Percentiles rank a stretch among this genome's conserved stretches.
Conservation (phyloP, 2,888 invertebrate genomes). For the Calameuta idolon region DNA sequence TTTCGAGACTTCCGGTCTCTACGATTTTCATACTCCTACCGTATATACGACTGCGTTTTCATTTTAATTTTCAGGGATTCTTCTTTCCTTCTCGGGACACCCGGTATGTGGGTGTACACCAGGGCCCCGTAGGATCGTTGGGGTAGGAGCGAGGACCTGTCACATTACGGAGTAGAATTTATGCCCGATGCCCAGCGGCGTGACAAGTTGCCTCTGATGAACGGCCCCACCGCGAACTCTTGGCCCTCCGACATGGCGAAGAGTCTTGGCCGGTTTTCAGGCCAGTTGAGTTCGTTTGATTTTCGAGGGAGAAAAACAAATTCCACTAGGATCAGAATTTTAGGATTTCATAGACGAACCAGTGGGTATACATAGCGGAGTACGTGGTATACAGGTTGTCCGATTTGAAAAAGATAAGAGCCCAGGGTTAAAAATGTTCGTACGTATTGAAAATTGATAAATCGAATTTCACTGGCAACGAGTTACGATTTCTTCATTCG, state of each 20-base stretch:
- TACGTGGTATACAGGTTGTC: no score
- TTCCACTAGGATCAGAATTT: background rate
- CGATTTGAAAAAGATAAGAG: no score
- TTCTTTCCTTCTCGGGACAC: constrained; percentile 40
- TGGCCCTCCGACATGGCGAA: constrained; percentile 53
- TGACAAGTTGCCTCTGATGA: constrained; percentile 67
- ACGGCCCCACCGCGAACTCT: constrained; percentile 65
- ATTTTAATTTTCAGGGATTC: background rate
- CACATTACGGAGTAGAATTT: constrained; percentile 66
- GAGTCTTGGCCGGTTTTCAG: background rate
- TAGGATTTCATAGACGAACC: background rate
- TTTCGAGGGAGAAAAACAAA: background rate
- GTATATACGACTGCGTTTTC: background rate
- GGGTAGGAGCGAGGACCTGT: constrained; percentile 60
- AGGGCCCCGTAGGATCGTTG: constrained; percentile 1
- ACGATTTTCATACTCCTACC: background rate
- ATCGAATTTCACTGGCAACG: background rate
- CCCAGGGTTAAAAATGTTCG: background rate
- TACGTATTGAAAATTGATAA: background rate
- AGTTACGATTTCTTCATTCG: background rate
- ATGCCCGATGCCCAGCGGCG: constrained; percentile 67
- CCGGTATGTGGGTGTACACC: constrained; percentile 48
- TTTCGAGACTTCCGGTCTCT: constrained; percentile 6
- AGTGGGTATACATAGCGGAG: background rate
- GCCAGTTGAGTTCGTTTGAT: background rate